Percentiles rank a stretch among this genome's conserved stretches.
These are phyloP conservation scores for Sarcophaga caerulescens DNA, from an alignment of 2,888 invertebrate species.

Conservation along the genomic window DNA sequence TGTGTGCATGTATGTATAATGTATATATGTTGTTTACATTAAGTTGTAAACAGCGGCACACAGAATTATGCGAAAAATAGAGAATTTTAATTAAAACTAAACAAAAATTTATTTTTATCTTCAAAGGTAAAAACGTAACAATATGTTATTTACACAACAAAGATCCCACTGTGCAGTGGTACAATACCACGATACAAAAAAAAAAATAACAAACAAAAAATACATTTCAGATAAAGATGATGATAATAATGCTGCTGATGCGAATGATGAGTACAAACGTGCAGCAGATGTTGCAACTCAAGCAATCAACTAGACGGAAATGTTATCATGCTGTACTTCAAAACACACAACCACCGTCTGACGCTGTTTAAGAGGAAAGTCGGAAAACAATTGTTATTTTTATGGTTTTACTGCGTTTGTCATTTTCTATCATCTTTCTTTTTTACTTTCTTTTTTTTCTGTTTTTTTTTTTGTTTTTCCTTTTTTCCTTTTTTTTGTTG, in stretches of 20 bases:
- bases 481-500: neutral
- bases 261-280: constrained; percentile 49
- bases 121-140: no score
- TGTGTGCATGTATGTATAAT: no score
- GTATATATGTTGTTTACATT: no score
- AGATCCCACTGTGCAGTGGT: neutral
- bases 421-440: constrained; percentile 17
- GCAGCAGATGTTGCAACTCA: constrained; percentile 63
- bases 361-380: neutral
- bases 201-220: neutral
- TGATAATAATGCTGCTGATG: constrained; percentile 42
- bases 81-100: no score
- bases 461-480: neutral
- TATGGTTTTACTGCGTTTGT: constrained; percentile 30
- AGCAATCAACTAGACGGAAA: constrained; percentile 61
- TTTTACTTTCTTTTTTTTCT: constrained; percentile 6
- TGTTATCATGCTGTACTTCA: constrained; percentile 43
- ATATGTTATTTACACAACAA: no score
- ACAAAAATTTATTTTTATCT: no score
- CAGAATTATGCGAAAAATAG: no score
- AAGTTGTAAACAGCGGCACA: no score
- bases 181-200: neutral
- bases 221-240: constrained; percentile 3
- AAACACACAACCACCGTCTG: neutral
- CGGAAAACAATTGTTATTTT: constrained; percentile 38